Base-by-base conservation (phyloP, 2,888 invertebrate species). In the Allygus modestus region DNA sequence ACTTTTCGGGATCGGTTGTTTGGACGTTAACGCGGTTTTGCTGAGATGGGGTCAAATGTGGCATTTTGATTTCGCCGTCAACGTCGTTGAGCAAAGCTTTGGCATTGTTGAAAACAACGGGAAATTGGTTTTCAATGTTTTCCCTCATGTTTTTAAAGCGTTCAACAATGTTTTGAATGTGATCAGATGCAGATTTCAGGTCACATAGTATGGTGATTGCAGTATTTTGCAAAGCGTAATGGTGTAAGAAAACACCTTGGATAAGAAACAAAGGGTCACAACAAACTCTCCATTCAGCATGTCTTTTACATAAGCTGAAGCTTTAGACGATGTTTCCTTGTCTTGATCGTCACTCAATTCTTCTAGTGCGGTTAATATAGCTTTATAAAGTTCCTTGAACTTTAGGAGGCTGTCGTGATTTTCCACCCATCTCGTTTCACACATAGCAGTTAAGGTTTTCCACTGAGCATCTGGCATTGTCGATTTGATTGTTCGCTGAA, bases 401-500 rank as follows among this genome's bases (percentile, higher is more conserved):
- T 79, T 79, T 23, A 79, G 79, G 20, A 79, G 54, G 51, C 51
- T 79, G 33, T 51, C 54, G 43, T 79, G 58, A 43, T 79, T 79
- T 46, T 79, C 77, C 12, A 77, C 77, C 77, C 77, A 77, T 28
- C 79, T 79, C 11, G 79, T 79, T 79, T 54, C 79, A 54, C 79
- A 79, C 54, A 79, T 79, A 2, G 79, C n/a, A 23, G 54, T 54
- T 51, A 58, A 20, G 4, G 58, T 58, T 58, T 23, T 58, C 58
- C 58, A 58, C 15, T 58, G 58, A 23, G 58, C 5, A 26, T 58
- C 23, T 26, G 58, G 58, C 23, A 23, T 58, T 26, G 20, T 26
- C 20, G 58, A 23, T 58, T 58, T 58, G 7, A 75, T 43, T 41
- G 28, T 75, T 41, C 17, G 9, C 20, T 28, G n/a, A 46, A 79